These are phyloP conservation scores for Cephalopterus ornatus DNA, from an alignment of 2,113 vertebrate species.

Conservation along the genomic window DNA sequence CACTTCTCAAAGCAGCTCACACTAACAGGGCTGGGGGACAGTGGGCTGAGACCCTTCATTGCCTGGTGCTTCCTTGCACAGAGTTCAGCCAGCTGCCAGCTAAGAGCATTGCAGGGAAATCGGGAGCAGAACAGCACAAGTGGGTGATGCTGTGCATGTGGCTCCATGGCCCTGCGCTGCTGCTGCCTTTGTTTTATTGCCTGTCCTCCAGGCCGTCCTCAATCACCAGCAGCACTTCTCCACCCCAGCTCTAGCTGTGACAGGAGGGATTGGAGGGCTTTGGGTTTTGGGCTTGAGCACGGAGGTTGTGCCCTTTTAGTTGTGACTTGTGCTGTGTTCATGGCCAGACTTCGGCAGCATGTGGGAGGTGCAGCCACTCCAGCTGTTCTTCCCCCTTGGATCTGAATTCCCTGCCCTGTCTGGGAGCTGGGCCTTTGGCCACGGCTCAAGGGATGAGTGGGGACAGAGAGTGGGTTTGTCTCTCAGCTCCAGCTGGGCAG, in stretches of 20 bases:
- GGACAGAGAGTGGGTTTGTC: not conserved
- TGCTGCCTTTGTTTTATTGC: not conserved
- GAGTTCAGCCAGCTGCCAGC: not conserved
- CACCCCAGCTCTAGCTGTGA: not conserved
- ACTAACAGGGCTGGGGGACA: not conserved
- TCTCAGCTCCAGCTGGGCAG: not conserved
- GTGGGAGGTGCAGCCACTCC: not conserved
- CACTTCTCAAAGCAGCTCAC: not conserved
- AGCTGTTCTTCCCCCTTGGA: not conserved
- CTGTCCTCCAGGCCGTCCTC: not conserved
- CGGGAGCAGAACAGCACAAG: fast-evolving
- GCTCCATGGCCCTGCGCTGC: fast-evolving
- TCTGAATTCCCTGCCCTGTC: not conserved
- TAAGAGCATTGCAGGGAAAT: not conserved
- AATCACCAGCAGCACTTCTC: not conserved
- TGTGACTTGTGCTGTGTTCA: not conserved
- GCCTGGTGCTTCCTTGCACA: not conserved
- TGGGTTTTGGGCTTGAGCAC: not conserved
- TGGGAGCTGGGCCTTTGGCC: not conserved
- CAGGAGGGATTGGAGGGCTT: not conserved
- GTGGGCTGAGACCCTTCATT: not conserved
- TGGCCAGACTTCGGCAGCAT: not conserved
- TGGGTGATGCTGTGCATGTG: fast-evolving
- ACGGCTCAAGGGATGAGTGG: not conserved
- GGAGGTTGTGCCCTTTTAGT: not conserved